Base-by-base conservation (phyloP, 2,888 invertebrate species). In the Phragmatobia fuliginosa region DNA sequence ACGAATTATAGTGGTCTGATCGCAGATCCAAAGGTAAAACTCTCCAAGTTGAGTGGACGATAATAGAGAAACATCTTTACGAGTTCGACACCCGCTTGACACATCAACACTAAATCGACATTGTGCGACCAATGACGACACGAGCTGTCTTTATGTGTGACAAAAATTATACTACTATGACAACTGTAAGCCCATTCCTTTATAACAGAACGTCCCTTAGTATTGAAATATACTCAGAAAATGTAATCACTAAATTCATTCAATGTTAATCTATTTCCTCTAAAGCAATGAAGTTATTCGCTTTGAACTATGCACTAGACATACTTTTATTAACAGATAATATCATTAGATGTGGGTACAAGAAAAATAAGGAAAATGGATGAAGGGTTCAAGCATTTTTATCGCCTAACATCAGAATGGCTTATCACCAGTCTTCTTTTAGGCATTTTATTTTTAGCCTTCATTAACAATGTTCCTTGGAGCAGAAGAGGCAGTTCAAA, bases 41-140 rank as follows among this genome's bases (percentile, higher is more conserved):
- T 85, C 77, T 82, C 78, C 75, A 81, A 85, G 82, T 85, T 82
- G 88, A 88, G 87, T 89, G 88, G 87, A 86, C 90, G 88, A 90
- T 93, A 92, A 93, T 92, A 92, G 91, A 90, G 89, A 88, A 89
- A 87, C 89, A 88, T 84, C 90, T 94, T 94, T 93, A 94, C 92
- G 94, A 93, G 88, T 87, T 88, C 87, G 87, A 90, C 91, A 90
- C 90, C 88, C 91, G 90, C 87, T 90, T 89, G 87, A 87, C 91
- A 93, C 92, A 91, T 93, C 92, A 90, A 91, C 91, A 91, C 91
- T 79, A 86, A 84, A 87, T 87, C 85, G 85, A 84, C 81, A 79
- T 74, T 80, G 78, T 78, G 78, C 73, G 71, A 70, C 70, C 66
- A 62, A 69, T 41, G 64, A 32, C 25, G 31, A 49, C 49, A 70